Conservation (phyloP, 2,888 invertebrate species). For the Eilema depressum region DNA sequence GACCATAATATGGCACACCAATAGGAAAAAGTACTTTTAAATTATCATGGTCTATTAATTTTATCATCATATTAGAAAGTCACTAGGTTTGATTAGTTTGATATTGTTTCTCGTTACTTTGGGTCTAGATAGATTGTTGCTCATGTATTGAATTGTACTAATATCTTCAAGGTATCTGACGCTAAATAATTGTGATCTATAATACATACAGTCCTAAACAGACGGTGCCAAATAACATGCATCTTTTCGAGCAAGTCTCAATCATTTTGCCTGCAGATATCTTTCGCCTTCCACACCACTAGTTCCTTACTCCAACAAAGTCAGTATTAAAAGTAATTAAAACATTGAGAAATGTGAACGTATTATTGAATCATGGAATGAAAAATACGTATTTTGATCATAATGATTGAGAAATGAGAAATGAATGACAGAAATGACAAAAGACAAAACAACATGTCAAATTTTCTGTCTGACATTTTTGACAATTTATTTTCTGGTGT, state of each 20-base stretch:
- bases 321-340: background rate
- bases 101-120: background rate
- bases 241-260: constrained; percentile 94
- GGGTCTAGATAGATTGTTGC: background rate
- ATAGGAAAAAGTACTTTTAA: background rate
- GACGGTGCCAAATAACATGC: constrained; percentile 93
- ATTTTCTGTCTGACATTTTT: background rate
- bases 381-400: background rate
- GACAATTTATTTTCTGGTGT: no score
- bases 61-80: background rate
- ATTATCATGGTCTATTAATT: background rate
- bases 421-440: no score
- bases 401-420: no score
- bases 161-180: background rate
- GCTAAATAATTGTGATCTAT: no score
- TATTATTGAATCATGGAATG: background rate
- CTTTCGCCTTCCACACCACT: background rate
- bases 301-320: background rate
- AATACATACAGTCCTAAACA: constrained; percentile 92
- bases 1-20: background rate
- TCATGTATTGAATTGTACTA: background rate
- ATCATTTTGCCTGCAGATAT: constrained; percentile 86
- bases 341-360: background rate
- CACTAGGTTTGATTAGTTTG: background rate
- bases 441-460: background rate